A percentile compares a stretch with the other conserved stretches of the same genome.
phyloP scores from a whole-genome alignment of 1,140 invertebrate species.

The Tenebrio molitor region DNA sequence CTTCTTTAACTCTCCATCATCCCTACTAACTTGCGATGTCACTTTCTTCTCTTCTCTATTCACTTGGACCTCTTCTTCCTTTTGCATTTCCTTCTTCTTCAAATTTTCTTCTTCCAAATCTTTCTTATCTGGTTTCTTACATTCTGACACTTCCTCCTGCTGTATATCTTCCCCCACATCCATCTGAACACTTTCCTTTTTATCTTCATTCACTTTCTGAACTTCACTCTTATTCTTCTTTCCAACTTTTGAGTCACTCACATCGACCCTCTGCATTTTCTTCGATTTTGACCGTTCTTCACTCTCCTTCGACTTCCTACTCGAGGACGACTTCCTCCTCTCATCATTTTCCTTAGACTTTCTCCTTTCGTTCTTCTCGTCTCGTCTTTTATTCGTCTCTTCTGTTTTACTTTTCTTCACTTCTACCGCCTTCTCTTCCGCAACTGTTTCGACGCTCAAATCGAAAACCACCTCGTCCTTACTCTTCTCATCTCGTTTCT shows the following conservation, averaged over 20 bases:
- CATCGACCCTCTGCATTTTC: too few relatives aligned
- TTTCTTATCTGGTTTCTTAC: too few relatives aligned
- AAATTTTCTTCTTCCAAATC: too few relatives aligned
- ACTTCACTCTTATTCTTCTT: not conserved
- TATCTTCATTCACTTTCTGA: not conserved
- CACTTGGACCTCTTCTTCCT: not conserved
- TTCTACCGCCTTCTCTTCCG: not conserved
- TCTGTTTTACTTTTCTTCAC: not conserved
- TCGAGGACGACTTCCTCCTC: too few relatives aligned
- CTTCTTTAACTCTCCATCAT: constrained; percentile 16
- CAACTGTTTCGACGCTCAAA: not conserved
- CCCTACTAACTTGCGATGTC: not conserved
- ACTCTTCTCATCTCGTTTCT: too few relatives aligned
- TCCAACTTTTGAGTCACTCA: too few relatives aligned
- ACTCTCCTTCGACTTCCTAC: too few relatives aligned
- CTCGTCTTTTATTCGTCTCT: not conserved
- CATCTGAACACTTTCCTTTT: too few relatives aligned
- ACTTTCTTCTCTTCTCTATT: constrained; percentile 1
- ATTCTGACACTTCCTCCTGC: too few relatives aligned
- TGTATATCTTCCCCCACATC: too few relatives aligned
- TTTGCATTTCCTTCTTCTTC: too few relatives aligned
- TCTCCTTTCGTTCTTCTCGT: not conserved
- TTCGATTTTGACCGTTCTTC: too few relatives aligned
- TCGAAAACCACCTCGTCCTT: constrained; percentile 6
- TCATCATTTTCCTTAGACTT: not conserved